phyloP scores from a whole-genome alignment of 2,888 invertebrate species.

The Lymantria monacha region DNA sequence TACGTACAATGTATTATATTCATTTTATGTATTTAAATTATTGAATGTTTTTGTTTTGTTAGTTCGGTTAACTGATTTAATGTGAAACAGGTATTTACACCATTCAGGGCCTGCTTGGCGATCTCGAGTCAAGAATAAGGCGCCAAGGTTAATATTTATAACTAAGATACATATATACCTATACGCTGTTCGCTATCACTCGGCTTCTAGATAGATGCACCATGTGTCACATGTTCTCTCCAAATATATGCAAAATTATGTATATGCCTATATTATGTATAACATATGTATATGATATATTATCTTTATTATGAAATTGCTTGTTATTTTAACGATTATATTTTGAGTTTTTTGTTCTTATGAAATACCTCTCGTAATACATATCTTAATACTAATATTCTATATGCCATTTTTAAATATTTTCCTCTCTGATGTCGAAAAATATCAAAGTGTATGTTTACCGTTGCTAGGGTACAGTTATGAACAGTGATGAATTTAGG shows the following conservation, averaged over 20 bases:
- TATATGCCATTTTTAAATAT: too few species aligned
- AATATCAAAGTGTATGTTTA: too few species aligned
- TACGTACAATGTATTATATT: not conserved
- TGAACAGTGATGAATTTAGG: too few species aligned
- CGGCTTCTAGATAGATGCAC: conserved; percentile 63
- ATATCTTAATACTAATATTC: too few species aligned
- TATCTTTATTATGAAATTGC: too few species aligned
- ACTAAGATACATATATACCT: conserved; percentile 24
- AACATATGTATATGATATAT: conserved; percentile 2
- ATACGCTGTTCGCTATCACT: conserved; percentile 35
- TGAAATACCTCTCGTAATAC: too few species aligned
- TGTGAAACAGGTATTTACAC: conserved; percentile 79
- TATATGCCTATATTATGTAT: too few species aligned
- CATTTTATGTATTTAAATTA: not conserved
- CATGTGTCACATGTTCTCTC: conserved; percentile 51
- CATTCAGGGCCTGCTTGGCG: conserved; percentile 79
- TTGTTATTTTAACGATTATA: not conserved
- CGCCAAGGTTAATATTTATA: conserved; percentile 60
- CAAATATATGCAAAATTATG: not conserved
- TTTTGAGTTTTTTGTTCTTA: too few species aligned
- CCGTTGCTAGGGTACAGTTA: too few species aligned
- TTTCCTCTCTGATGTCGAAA: too few species aligned
- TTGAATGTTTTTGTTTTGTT: conserved; percentile 35
- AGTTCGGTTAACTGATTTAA: conserved; percentile 74
- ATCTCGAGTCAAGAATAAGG: conserved; percentile 78